Conservation (phyloP, 2,888 invertebrate genomes). For the Pollenia angustigena region DNA sequence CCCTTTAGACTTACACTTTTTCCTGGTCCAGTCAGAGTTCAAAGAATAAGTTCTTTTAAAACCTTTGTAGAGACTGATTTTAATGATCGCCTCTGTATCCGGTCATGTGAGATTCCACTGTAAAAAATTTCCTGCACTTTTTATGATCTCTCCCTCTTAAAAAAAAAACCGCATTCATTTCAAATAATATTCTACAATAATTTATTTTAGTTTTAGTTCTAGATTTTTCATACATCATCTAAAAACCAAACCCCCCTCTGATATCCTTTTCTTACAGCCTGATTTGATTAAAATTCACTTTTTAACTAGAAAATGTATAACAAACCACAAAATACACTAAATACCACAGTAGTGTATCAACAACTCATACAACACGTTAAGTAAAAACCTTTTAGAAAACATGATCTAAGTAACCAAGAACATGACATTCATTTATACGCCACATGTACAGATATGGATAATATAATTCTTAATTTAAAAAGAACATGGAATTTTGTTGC, state of each 20-base stretch:
- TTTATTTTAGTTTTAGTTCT: background rate
- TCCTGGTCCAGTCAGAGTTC: too few species aligned
- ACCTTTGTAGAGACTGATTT: too few species aligned
- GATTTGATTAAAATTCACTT: conserved; percentile 6
- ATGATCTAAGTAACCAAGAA: conserved; percentile 5
- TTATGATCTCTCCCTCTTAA: background rate
- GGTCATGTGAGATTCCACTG: too few species aligned
- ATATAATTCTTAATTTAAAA: background rate
- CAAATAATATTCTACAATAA: background rate
- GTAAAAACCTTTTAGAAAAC: conserved; percentile 45
- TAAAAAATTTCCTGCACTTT: background rate
- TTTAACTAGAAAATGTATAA: conserved; percentile 19
- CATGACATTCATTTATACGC: conserved; percentile 3
- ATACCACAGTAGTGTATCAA: conserved; percentile 9
- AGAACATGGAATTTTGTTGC: background rate
- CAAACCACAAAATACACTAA: conserved; percentile 58
- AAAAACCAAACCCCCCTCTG: background rate
- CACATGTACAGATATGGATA: conserved; percentile 4
- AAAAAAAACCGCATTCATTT: background rate
- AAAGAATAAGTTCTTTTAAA: too few species aligned
- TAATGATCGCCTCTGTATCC: too few species aligned
- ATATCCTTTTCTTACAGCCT: background rate
- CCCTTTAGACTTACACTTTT: too few species aligned
- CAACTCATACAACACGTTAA: conserved; percentile 3
- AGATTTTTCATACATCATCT: background rate